A percentile compares a stretch with the other conserved stretches of the same genome.
Conservation (phyloP, 1,140 invertebrate species). For the Riptortus pedestris region DNA sequence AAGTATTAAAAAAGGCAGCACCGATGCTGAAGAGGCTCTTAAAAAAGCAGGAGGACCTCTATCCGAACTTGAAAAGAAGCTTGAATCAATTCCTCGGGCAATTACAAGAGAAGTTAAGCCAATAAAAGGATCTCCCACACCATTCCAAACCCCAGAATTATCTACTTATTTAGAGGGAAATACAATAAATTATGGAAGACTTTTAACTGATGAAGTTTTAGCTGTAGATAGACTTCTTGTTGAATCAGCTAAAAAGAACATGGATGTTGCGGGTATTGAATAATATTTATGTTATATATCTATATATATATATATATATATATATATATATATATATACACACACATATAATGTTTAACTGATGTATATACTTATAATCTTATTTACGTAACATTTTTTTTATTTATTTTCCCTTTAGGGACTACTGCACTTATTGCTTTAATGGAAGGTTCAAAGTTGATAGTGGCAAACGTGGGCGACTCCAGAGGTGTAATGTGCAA, state of each 20-base stretch:
- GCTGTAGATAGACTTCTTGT: conserved; percentile 67
- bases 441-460: conserved; percentile 65
- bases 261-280: conserved; percentile 66
- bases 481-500: conserved; percentile 92
- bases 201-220: conserved; percentile 77
- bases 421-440: conserved; percentile 85
- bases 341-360: no score
- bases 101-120: conserved; percentile 50
- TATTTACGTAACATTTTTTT: conserved; percentile 18
- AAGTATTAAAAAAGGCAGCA: conserved; percentile 54
- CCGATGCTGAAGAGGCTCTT: conserved; percentile 31
- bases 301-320: no score
- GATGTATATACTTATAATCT: conserved; percentile 13
- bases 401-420: no score
- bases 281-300: no score
- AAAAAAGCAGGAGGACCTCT: conserved; percentile 42
- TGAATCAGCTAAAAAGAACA: conserved; percentile 64
- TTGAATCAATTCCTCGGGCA: conserved; percentile 48
- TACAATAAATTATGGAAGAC: conserved; percentile 62
- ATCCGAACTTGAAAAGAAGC: conserved; percentile 44
- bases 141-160: conserved; percentile 25
- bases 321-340: no score
- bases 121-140: conserved; percentile 3
- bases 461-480: conserved; percentile 93
- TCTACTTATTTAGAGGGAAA: conserved; percentile 49